phyloP scores from a whole-genome alignment of 2,113 vertebrate genomes.

The Hystrix brachyura region DNA sequence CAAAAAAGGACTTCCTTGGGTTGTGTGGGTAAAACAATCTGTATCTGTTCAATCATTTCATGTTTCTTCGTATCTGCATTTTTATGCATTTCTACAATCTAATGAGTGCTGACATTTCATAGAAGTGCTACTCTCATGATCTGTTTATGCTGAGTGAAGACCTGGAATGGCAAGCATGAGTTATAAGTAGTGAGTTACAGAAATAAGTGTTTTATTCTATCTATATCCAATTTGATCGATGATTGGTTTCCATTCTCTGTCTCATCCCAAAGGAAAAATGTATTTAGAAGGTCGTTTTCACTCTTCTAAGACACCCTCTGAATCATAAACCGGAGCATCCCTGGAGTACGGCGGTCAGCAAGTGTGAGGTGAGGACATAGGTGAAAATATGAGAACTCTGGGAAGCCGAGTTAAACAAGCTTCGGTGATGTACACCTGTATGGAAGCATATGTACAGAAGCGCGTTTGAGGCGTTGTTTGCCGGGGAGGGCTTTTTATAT shows the following conservation, averaged over 20 bases:
- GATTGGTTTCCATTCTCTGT: background rate
- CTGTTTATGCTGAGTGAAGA: background rate
- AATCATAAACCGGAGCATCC: background rate
- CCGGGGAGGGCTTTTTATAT: background rate
- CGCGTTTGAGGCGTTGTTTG: background rate
- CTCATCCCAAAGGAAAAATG: background rate
- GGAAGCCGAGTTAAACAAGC: background rate
- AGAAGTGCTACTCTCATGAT: background rate
- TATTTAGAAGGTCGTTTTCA: background rate
- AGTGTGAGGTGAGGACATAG: background rate
- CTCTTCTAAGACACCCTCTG: background rate
- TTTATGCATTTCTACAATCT: conserved; percentile 12
- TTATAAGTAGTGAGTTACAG: background rate
- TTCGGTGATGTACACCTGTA: background rate
- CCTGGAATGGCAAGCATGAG: background rate
- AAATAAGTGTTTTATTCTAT: conserved; percentile 23
- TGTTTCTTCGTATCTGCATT: background rate
- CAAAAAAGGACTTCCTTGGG: background rate
- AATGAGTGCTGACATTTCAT: background rate
- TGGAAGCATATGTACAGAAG: background rate
- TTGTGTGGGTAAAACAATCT: conserved; percentile 14
- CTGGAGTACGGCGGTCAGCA: background rate
- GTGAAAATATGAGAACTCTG: background rate
- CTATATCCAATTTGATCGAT: background rate
- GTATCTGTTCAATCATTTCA: conserved; percentile 35